Percentiles rank a stretch among this genome's conserved stretches.
phyloP scores from a whole-genome alignment of 2,888 invertebrate genomes.

The Xanthorhoe designata region DNA sequence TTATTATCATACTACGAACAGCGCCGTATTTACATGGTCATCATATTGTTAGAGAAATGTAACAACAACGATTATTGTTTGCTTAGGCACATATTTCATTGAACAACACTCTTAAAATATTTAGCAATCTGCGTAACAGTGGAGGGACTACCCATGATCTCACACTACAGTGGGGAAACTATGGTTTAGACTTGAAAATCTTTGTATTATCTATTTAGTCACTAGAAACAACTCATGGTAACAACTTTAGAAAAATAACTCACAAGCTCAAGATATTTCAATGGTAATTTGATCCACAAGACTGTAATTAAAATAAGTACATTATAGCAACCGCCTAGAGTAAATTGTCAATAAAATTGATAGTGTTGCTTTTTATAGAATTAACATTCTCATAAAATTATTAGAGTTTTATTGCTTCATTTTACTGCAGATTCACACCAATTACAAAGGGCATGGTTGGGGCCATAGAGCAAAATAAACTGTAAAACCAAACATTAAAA shows the following conservation, averaged over 20 bases:
- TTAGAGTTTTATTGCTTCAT: conserved; percentile 17
- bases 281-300: conserved; percentile 29
- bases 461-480: conserved; percentile 24
- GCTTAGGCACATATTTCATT: conserved; percentile 80
- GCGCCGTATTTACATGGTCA: conserved; percentile 84
- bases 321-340: conserved; percentile 27
- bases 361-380: conserved; percentile 7
- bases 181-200: conserved; percentile 3
- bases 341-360: conserved; percentile 24
- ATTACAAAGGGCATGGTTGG: conserved; percentile 14
- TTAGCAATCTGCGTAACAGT: conserved; percentile 51
- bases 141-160: conserved; percentile 44
- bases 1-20: conserved; percentile 85
- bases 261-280: conserved; percentile 8
- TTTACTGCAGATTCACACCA: conserved; percentile 22
- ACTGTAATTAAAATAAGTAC: conserved; percentile 31
- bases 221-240: conserved; percentile 28
- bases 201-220: conserved; percentile 5
- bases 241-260: conserved; percentile 20
- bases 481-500: conserved; percentile 24
- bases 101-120: conserved; percentile 68
- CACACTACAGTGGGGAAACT: conserved; percentile 24
- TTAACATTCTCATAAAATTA: conserved; percentile 6
- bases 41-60: conserved; percentile 85
- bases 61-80: conserved; percentile 79